phyloP scores from a whole-genome alignment of 2,113 vertebrate species.

The Gymnorhina tibicen region DNA sequence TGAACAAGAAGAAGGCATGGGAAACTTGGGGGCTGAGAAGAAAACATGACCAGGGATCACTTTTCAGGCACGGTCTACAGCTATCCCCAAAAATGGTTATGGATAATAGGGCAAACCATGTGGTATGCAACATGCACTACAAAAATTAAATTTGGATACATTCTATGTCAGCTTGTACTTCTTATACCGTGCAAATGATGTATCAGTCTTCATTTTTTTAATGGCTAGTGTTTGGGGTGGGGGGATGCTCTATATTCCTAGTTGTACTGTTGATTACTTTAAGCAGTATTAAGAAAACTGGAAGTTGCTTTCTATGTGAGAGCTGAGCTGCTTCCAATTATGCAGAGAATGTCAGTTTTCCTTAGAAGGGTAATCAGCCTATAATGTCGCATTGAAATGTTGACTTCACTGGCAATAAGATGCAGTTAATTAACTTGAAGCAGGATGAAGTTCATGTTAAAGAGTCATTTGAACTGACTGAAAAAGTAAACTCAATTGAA shows the following conservation, averaged over 20 bases:
- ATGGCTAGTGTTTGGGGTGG: neutral
- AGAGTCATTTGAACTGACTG: neutral
- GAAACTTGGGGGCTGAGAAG: neutral
- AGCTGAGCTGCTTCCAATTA: neutral
- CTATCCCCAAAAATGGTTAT: neutral
- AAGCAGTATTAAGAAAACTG: neutral
- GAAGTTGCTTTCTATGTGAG: neutral
- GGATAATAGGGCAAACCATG: rapidly evolving
- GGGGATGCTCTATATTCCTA: neutral
- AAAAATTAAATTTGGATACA: neutral
- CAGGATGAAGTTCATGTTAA: neutral
- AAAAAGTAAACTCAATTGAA: neutral
- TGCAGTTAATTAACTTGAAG: slow-evolving; percentile 27
- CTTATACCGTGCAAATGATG: neutral
- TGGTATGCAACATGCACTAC: neutral
- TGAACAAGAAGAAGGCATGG: neutral
- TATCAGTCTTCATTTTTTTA: neutral
- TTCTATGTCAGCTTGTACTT: neutral
- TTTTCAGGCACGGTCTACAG: neutral
- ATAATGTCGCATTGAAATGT: neutral
- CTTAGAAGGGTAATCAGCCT: neutral
- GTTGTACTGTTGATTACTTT: neutral
- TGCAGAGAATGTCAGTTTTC: neutral
- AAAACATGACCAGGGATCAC: neutral
- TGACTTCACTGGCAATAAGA: neutral